Base-by-base conservation (phyloP, 2,888 invertebrate species). In the Harpalus rufipes region DNA sequence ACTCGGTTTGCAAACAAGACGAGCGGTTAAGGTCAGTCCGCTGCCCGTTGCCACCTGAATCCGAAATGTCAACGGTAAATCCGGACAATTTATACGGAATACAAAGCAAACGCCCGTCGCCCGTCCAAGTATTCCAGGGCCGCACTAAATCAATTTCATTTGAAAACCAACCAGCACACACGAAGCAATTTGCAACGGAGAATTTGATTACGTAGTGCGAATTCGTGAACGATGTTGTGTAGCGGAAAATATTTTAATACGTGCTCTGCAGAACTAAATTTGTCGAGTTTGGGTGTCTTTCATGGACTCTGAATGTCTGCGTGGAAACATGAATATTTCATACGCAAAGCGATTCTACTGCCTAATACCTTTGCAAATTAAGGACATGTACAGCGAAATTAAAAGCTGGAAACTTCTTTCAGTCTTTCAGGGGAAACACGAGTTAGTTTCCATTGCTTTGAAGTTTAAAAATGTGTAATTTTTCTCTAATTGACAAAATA, bases 111-210 rank as follows among this genome's bases (percentile, higher is more conserved):
- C 58, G 58, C 78, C 44, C 44, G 44, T 4, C 32, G 76, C 21
- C 21, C 76, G 7, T 76, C 58, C 78, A 78, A 78, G 58, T 58
- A 39, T 14, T 32, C 65, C 81, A 81, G 81, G 32, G 12, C 63
- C 81, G 81, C 32, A 81, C 65, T 81, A 81, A 81, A 81, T 81
- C 81, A 81, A 81, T 81, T 81, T 81, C 81, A 81, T 81, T 65
- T 44, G 21, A 81, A 44, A 61, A 80, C 18, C 63, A 44, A 41
- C 81, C 63, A 81, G 41, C 63, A 41, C 39, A 61, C 63, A 61
- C 63, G 59, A 58, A 80, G 41, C 58, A 78, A 78, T 81, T 44
- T 81, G 65, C 81, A 81, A 81, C 41, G 16, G 58, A 12, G 79
- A 80, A 80, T 80, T 80, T 80, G 79, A 80, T 81, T 81, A 81